phyloP scores from a whole-genome alignment of 2,888 invertebrate species.

The Brachypterus glaber region DNA sequence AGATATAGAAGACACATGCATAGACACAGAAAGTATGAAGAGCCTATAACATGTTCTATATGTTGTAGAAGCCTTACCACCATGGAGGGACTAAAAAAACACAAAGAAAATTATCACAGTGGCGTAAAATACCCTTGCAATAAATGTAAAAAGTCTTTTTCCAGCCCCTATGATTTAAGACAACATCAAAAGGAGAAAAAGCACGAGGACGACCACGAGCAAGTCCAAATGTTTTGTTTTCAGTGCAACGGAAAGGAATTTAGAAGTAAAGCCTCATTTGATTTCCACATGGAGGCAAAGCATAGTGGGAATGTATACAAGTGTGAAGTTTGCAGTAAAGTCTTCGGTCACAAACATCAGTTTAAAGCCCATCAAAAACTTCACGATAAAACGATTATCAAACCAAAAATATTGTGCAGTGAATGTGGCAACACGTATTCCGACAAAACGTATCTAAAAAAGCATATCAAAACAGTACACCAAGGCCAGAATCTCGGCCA shows the following conservation, averaged over 20 bases:
- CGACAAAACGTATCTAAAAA: constrained; percentile 15
- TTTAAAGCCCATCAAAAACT: neutral
- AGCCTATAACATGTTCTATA: constrained; percentile 7
- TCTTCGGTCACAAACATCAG: neutral
- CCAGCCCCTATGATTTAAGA: too few relatives aligned
- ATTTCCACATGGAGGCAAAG: neutral
- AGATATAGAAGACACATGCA: too few relatives aligned
- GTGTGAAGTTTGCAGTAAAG: neutral
- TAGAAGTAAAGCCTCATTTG: too few relatives aligned
- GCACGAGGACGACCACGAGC: too few relatives aligned
- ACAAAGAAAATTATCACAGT: too few relatives aligned
- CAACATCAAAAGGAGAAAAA: too few relatives aligned
- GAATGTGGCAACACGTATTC: neutral
- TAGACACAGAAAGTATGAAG: too few relatives aligned
- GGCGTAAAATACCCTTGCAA: too few relatives aligned
- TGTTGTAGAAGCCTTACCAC: constrained; percentile 8
- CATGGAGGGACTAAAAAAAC: constrained; percentile 11
- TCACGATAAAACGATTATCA: neutral
- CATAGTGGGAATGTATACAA: neutral
- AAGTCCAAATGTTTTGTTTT: too few relatives aligned
- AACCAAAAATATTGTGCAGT: neutral
- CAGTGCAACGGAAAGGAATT: too few relatives aligned
- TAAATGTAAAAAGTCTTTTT: too few relatives aligned
- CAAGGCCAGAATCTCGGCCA: constrained; percentile 15
- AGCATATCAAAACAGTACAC: constrained; percentile 18